Evolutionary conservation across 30 jellyfish, hydroid and myxozoan genomes (phyloP), one percentile per base, ranked within the genome.

Genomic region (Catostylus mosaicus): DNA sequence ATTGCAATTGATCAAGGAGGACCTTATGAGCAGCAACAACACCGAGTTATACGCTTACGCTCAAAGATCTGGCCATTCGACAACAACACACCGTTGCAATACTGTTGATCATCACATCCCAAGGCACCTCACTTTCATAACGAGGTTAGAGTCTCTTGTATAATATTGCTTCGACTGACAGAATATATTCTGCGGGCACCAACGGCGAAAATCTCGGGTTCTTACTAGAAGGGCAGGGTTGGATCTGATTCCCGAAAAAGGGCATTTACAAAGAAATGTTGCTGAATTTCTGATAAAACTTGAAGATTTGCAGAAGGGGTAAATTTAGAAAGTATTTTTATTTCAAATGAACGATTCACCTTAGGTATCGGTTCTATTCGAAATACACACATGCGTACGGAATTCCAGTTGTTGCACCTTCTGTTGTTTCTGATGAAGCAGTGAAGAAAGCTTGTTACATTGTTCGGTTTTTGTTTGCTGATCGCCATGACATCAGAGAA

Each of bases 311-410:
- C n/a, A n/a, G n/a, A n/a, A n/a, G n/a, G n/a, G n/a, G n/a, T n/a
- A n/a, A n/a, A n/a, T n/a, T n/a, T n/a, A n/a, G n/a, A n/a, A n/a
- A n/a, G n/a, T n/a, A n/a, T n/a, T n/a, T n/a, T n/a, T n/a, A n/a
- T n/a, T n/a, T n/a, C n/a, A n/a, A n/a, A n/a, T 16, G 67, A 20
- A 16, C 8, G 10, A 34, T 23, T 69, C n/a, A 9, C n/a, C 34
- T 26, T 27, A 82, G 92, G 63, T 82, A 82, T 70, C 46, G 77
- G 33, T 82, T 67, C 27, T 82, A 82, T 29, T 70, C 84, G 12
- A 82, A 82, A 65, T 82, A 82, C 79, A 82, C 92, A 11, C 85
- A 82, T 67, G 92, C 92, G 10, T 82, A 82, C 35, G 92, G 92
- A 6, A 82, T 82, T 69, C 92, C 92, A 5, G 78, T 82, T 36